Base-by-base conservation (phyloP, 2,797 vertebrate genomes). In the Muscicapa comitata region DNA sequence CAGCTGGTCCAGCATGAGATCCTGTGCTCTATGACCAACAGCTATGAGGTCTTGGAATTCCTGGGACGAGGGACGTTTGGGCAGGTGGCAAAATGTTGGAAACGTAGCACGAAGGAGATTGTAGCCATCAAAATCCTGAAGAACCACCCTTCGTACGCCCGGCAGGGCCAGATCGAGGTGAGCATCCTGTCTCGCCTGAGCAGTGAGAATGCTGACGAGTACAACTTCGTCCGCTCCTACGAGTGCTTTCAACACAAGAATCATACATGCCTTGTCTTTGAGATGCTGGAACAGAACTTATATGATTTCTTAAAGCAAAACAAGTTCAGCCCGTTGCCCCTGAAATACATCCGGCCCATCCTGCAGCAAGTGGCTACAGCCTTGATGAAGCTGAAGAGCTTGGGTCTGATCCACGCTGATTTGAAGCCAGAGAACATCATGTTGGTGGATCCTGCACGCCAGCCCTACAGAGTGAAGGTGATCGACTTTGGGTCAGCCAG, bases 171-270 rank as follows among this genome's bases (percentile, higher is more conserved):
- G 97, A 99, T 99, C 61, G 99, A 99, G 98, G 99, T 99, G 92
- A 99, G 99, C 98, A 99, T 99, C 97, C 98, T 99, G 35, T 99
- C 99, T 92, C 98, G 99, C 77, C 97, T 99, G 86, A 99, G 99
- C 98, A 99, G 99, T 2, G 99, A 99, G 96, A 99, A 99, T 55
- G 99, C 99, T 0, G 99, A 99, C 1, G 99, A 99, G 90, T 99
- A 99, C 96, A 99, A 99, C 97, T 99, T 99, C 5, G 99, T 99
- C 79, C 99, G 99, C 93, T 99, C 99, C 6, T 99, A 99, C 3
- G 99, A 99, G 98, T 99, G 99, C 97, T 99, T 99, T 98, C 99
- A 99, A 98, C 99, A 99, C 98, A 99, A 99, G 98, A 99, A 99
- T 98, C 99, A 99, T 96, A 99, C 99, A 89, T 99, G 99, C 98